Evolutionary conservation across 2,113 vertebrate species (phyloP), one percentile per base, ranked within the genome.

Genomic region (Carlito syrichta): DNA sequence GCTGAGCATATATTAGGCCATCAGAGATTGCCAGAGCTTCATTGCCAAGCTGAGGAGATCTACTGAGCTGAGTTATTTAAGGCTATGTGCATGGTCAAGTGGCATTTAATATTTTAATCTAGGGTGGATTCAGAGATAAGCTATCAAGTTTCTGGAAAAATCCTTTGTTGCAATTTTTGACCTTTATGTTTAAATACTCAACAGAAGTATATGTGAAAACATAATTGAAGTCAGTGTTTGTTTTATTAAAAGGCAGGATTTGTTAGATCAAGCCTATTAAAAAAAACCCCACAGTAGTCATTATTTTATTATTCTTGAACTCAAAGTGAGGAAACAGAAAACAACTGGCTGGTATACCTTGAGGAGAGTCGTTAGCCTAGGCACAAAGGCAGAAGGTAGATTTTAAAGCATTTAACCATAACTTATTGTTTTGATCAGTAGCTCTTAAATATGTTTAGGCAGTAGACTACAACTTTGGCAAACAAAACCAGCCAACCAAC

Each of bases 91-190:
- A 35, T 45, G 25, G 63, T 40, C 52, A 94, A 92, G 50, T 45
- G 14, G 17, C 71, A 95, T 66, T 96, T 19, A 10, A 35, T 92
- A 96, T 96, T 93, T 93, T 93, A 95, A 93, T 78, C 62, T 25
- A 89, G 78, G 71, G 86, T 45, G 17, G 22, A 96, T 56, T 63
- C 45, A 90, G 32, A 92, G 40, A 71, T 86, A 52, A 35, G 25
- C 8, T 90, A 69, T 85, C 35, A 94, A 82, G 60, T 95, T 96
- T 96, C 71, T 58, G 20, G 40, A 89, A 89, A 90, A 86, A 60
- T 63, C 3, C 8, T 63, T 82, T 68, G 56, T 85, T 66, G 38
- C 69, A 94, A 85, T 81, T 86, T n/a, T 71, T 63, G 14, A 54
- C 35, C 22, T 3, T 76, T 79, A 52, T 32, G 40, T 50, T 86